Evolutionary conservation across 2,888 invertebrate genomes (phyloP), one percentile per base, ranked within the genome.

Genomic region (Amiota communis): DNA sequence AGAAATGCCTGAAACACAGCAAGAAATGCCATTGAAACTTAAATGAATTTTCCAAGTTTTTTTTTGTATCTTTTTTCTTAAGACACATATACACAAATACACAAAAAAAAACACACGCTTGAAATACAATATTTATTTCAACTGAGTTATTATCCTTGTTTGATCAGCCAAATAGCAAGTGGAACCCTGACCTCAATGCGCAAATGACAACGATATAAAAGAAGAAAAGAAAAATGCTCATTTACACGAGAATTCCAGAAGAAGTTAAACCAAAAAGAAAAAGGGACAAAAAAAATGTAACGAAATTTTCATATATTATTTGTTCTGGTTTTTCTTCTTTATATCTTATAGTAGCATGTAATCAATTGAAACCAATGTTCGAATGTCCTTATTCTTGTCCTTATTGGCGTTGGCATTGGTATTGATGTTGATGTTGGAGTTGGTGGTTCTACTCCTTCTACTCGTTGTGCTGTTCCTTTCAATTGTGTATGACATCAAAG

Each of bases 111-210:
- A 51, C 13, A 4, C 53, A 36, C 36, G 2, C 36, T 36, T 36
- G 36, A 36, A 36, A 36, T 36, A 51, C 10, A 36, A 36, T 36
- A 51, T 51, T 51, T 51, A 51, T 51, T 51, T 51, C 53, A 51
- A n/a, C 17, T 59, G 23, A 59, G 15, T 59, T 59, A 53, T 53
- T 53, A 59, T 59, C 8, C 17, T 59, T 59, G 59, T 59, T 59
- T 59, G 59, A 15, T 15, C 59, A 59, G 20, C 17, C n/a, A 17
- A n/a, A 20, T 20, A 59, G 59, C 11, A 20, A 20, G 10, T 11
- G 8, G 20, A 20, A 9, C 59, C 59, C 59, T 59, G 59, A 59
- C 59, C 59, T 20, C 59, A 11, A n/a, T 59, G 23, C 59, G 20
- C 20, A 59, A n/a, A 15, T 59, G 59, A 20, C 59, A 17, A 59